Conservation (phyloP, 1,140 invertebrate species). For the Penaeus chinensis region DNA sequence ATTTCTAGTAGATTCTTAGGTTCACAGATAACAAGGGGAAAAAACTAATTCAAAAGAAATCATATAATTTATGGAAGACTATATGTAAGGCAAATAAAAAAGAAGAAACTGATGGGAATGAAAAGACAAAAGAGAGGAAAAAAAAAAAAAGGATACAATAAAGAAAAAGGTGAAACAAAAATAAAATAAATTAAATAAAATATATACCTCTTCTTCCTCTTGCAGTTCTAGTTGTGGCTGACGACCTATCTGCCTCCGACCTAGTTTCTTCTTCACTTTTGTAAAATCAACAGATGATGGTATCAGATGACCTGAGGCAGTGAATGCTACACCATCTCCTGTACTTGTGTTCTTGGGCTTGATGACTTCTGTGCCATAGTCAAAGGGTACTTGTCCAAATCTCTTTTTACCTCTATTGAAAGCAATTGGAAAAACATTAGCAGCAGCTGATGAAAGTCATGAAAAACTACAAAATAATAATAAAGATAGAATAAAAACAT, state of each 20-base stretch:
- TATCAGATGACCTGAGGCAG: conserved; percentile 43
- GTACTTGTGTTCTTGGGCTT: conserved; percentile 18
- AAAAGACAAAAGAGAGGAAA: too few species aligned
- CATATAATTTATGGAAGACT: too few species aligned
- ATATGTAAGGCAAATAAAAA: too few species aligned
- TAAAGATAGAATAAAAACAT: too few species aligned
- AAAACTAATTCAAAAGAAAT: too few species aligned
- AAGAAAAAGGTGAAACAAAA: too few species aligned
- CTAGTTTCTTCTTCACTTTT: conserved; percentile 1
- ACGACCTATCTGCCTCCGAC: conserved; percentile 3
- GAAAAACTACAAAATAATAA: too few species aligned
- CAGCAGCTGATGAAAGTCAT: too few species aligned
- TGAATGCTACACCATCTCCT: neutral
- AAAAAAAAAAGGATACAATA: too few species aligned
- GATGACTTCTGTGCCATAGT: conserved; percentile 67
- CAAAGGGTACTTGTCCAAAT: conserved; percentile 71
- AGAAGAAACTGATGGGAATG: too few species aligned
- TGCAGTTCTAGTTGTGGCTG: conserved; percentile 59
- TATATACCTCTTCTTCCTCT: conserved; percentile 48
- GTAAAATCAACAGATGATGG: conserved; percentile 38
- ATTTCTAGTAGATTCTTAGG: too few species aligned
- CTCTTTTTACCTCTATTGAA: conserved; percentile 67
- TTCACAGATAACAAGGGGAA: too few species aligned
- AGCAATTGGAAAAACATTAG: conserved; percentile 62
- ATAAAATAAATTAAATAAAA: conserved; percentile 12